Percentiles rank a stretch among this genome's conserved stretches.
Evolutionary conservation across 2,888 invertebrate genomes (phyloP).

Genomic region (Pantelozetes paolii): DNA sequence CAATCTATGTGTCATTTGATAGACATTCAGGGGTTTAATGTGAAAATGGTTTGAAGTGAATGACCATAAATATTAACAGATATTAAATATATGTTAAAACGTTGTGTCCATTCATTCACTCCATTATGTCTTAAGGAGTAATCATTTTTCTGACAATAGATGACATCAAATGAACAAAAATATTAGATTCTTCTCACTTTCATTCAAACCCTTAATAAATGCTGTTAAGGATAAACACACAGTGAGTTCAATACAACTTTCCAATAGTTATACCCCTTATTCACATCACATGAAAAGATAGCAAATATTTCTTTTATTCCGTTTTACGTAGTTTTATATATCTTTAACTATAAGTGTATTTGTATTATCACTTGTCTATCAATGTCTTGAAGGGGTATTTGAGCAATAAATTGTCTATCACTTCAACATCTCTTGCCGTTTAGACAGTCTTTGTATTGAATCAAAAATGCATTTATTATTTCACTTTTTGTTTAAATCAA

Average conservation of each 20-base stretch:
- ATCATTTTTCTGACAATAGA: slow-evolving; percentile 31
- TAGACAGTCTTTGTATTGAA: no score
- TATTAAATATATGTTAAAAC: slow-evolving; percentile 18
- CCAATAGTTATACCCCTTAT: no score
- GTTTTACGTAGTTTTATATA: no score
- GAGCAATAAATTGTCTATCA: no score
- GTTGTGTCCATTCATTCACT: slow-evolving; percentile 21
- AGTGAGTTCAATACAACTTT: not conserved
- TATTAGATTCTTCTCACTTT: slow-evolving; percentile 25
- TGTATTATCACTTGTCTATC: no score
- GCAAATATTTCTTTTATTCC: not conserved
- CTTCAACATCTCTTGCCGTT: no score
- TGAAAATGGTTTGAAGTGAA: slow-evolving; percentile 18
- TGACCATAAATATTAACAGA: slow-evolving; percentile 16
- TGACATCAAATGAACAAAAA: slow-evolving; percentile 19
- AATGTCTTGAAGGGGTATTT: no score
- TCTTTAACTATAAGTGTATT: no score
- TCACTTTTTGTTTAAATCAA: no score
- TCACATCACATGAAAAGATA: no score
- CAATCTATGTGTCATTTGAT: not conserved
- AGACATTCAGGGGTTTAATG: slow-evolving; percentile 17
- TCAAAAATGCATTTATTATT: no score
- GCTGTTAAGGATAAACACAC: slow-evolving; percentile 17
- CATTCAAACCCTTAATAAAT: slow-evolving; percentile 12
- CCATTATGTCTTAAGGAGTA: slow-evolving; percentile 25